These are phyloP conservation scores for Lordiphosa collinella DNA, from an alignment of 1,140 invertebrate species.

Conservation along the genomic window DNA sequence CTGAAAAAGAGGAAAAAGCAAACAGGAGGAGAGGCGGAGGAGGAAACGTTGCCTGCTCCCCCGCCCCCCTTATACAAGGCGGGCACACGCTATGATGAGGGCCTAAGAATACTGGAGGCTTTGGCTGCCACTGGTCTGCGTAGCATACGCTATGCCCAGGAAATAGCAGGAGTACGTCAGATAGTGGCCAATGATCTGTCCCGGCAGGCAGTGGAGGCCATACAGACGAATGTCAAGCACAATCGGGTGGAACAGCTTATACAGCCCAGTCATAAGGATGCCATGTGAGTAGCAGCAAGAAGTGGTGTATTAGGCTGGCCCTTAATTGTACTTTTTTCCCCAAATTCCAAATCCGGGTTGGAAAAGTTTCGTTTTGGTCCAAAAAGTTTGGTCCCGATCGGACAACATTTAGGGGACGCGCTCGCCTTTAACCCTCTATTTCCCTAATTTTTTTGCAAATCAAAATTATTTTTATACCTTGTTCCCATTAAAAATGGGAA, in stretches of 20 bases:
- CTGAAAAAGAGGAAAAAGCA: constrained; percentile 47
- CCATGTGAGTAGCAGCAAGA: constrained; percentile 83
- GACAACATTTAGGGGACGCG: too few relatives aligned
- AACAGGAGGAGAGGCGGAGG: constrained; percentile 3
- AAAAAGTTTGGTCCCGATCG: too few relatives aligned
- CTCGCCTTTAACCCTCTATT: too few relatives aligned
- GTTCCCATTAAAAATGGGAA: too few relatives aligned
- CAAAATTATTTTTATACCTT: too few relatives aligned
- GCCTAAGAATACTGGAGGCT: constrained; percentile 92
- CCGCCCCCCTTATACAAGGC: constrained; percentile 43
- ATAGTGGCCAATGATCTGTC: constrained; percentile 98
- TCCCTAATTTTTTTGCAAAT: too few relatives aligned
- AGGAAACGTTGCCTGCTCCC: background rate
- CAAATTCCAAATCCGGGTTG: too few relatives aligned
- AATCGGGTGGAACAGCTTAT: constrained; percentile 91
- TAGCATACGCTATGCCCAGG: constrained; percentile 97
- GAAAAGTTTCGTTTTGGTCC: too few relatives aligned
- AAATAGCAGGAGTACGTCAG: constrained; percentile 89
- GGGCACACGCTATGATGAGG: constrained; percentile 80
- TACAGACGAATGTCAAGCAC: constrained; percentile 88
- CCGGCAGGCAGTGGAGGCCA: constrained; percentile 90
- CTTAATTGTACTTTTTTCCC: too few relatives aligned
- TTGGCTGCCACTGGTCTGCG: constrained; percentile 94
- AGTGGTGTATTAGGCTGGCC: too few relatives aligned
- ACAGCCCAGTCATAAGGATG: constrained; percentile 88